Base-by-base conservation (phyloP, 2,888 invertebrate species). In the Rhyacophila evoluta region DNA sequence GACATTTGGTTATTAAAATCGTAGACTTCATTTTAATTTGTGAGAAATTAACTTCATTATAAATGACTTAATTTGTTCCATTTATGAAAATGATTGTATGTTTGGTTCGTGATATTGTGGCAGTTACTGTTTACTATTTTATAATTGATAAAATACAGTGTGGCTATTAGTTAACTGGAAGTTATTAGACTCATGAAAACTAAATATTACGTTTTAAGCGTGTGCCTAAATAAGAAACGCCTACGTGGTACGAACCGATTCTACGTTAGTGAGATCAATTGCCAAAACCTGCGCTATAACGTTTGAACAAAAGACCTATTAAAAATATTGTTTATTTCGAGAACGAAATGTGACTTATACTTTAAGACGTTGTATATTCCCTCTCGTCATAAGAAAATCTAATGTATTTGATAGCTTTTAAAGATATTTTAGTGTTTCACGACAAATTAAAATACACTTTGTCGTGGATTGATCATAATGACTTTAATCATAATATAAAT, bases 141-240 rank as follows among this genome's bases (percentile, higher is more conserved):
- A 1, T 55, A 55, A 55, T 55, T 55, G 55, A 55, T 55, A 55
- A 33, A 55, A 55, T 55, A 55, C 55, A 25, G 55, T 19, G 15
- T 25, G 19, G 55, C 1, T 55, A 55, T 55, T 55, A 55, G 55
- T 19, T 55, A 55, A 55, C 55, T 19, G 19, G 25, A 8, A 55
- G 19, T 55, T 55, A 55, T 55, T 55, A 55, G 19, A 19, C 55
- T 8, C 55, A 55, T 55, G 55, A 25, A 55, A 55, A 33, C 29
- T 33, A 33, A 33, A 55, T 55, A 25, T 55, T 55, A 55, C 55
- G 19, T n/a, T 55, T 55, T 55, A 55, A 55, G 55, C 55, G 55
- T 55, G 55, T 55, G 55, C 15, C 55, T 19, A 55, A 55, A 55
- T 55, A 55, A 1, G 55, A 55, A 55, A 55, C 55, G 55, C 55